phyloP scores from a whole-genome alignment of 2,888 invertebrate species.

The Acronicta alni region DNA sequence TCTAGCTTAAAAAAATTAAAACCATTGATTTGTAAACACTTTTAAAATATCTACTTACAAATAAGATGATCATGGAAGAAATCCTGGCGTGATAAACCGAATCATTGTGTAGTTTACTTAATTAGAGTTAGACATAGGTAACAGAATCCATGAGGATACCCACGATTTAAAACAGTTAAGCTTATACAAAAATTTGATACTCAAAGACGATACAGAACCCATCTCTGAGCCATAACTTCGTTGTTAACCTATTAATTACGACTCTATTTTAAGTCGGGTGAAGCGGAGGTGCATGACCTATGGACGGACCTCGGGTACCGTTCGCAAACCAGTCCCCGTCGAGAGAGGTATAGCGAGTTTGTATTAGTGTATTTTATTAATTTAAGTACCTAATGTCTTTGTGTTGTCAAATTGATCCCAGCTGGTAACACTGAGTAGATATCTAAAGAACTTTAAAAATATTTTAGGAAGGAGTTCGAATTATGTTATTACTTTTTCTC shows the following conservation, averaged over 20 bases:
- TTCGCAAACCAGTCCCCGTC: constrained; percentile 73
- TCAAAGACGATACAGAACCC: constrained; percentile 27
- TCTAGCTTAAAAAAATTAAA: too few relatives aligned
- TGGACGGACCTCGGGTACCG: constrained; percentile 75
- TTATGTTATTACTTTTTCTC: too few relatives aligned
- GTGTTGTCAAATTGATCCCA: neutral
- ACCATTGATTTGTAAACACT: too few relatives aligned
- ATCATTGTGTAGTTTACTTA: too few relatives aligned
- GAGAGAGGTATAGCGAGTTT: constrained; percentile 29
- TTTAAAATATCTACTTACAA: too few relatives aligned
- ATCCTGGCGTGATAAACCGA: too few relatives aligned
- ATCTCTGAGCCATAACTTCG: constrained; percentile 3
- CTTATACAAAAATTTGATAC: neutral
- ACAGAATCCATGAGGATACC: neutral
- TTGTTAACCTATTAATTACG: constrained; percentile 43
- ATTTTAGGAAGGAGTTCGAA: too few relatives aligned
- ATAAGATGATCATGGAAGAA: too few relatives aligned
- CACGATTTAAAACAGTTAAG: too few relatives aligned
- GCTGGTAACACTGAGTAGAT: neutral
- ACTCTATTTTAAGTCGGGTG: constrained; percentile 54
- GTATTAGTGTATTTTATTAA: constrained; percentile 42
- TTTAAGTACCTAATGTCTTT: constrained; percentile 4
- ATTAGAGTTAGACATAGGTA: neutral
- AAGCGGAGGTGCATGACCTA: constrained; percentile 70
- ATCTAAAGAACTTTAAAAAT: too few relatives aligned